These are phyloP conservation scores for Shargacucullia verbasci DNA, from an alignment of 2,888 invertebrate species.

Conservation along the genomic window DNA sequence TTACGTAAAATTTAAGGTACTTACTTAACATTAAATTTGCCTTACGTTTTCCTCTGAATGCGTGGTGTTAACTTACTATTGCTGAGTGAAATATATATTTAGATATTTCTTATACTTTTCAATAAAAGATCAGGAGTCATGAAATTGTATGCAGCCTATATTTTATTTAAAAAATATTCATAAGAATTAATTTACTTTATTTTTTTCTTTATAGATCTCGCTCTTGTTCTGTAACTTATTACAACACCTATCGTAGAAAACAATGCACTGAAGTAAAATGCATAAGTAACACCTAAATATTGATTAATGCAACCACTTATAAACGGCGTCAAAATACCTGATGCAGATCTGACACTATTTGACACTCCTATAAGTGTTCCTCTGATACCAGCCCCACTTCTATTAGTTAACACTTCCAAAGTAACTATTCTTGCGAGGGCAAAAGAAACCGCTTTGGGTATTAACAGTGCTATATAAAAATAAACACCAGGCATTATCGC, in stretches of 20 bases:
- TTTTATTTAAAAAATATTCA: too few species aligned
- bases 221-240: slow-evolving; percentile 65
- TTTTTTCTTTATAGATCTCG: slow-evolving; percentile 50
- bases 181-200: slow-evolving; percentile 38
- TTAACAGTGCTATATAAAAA: slow-evolving; percentile 75
- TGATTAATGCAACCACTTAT: slow-evolving; percentile 85
- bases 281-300: slow-evolving; percentile 77
- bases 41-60: too few species aligned
- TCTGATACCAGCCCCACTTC: slow-evolving; percentile 81
- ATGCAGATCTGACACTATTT: slow-evolving; percentile 87
- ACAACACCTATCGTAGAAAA: slow-evolving; percentile 71
- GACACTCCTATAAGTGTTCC: slow-evolving; percentile 89
- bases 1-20: too few species aligned
- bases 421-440: slow-evolving; percentile 82
- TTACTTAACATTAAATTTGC: too few species aligned
- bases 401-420: slow-evolving; percentile 83
- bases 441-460: slow-evolving; percentile 83
- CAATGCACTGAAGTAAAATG: slow-evolving; percentile 67
- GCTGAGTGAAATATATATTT: too few species aligned
- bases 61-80: too few species aligned
- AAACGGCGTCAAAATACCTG: slow-evolving; percentile 88
- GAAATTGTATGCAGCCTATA: too few species aligned
- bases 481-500: slow-evolving; percentile 73
- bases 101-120: too few species aligned
- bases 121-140: too few species aligned